A percentile compares a stretch with the other conserved stretches of the same genome.
Conservation (phyloP, 2,888 invertebrate species). For the Erebia palarica region DNA sequence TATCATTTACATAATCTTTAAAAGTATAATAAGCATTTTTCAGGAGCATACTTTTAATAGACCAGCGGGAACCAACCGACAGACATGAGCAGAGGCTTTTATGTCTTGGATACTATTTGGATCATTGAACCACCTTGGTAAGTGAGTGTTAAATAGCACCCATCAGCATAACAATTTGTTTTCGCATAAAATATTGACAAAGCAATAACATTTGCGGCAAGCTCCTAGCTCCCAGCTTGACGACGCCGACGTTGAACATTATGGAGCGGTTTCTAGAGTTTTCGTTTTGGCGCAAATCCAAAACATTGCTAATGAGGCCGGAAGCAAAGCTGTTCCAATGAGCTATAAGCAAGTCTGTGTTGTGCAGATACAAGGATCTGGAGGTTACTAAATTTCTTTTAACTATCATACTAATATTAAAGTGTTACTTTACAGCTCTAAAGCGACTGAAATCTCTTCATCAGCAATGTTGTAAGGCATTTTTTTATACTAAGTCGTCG, state of each 20-base stretch:
- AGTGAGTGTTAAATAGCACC: constrained; percentile 19
- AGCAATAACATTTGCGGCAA: constrained; percentile 35
- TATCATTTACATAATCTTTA: too few species aligned
- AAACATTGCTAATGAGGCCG: constrained; percentile 49
- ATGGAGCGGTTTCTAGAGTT: constrained; percentile 43
- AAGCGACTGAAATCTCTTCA: constrained; percentile 1
- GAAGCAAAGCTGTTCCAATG: constrained; percentile 45
- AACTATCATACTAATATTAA: not conserved
- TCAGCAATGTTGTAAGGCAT: too few species aligned
- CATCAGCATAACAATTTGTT: constrained; percentile 35
- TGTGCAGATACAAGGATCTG: constrained; percentile 17
- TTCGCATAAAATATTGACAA: constrained; percentile 30
- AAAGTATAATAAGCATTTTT: too few species aligned
- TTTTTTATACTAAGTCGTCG: too few species aligned
- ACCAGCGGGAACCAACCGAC: too few species aligned
- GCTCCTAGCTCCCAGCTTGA: constrained; percentile 6
- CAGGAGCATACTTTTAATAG: too few species aligned
- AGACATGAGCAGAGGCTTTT: too few species aligned
- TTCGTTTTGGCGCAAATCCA: constrained; percentile 49
- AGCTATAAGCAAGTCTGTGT: constrained; percentile 42
- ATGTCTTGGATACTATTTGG: too few species aligned
- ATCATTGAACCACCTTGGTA: too few species aligned
- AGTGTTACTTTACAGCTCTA: constrained; percentile 1
- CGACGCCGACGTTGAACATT: constrained; percentile 30
- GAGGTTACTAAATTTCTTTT: constrained; percentile 17